These are phyloP conservation scores for Datnioides undecimradiatus DNA, from an alignment of 2,113 vertebrate genomes.

Conservation along the genomic window DNA sequence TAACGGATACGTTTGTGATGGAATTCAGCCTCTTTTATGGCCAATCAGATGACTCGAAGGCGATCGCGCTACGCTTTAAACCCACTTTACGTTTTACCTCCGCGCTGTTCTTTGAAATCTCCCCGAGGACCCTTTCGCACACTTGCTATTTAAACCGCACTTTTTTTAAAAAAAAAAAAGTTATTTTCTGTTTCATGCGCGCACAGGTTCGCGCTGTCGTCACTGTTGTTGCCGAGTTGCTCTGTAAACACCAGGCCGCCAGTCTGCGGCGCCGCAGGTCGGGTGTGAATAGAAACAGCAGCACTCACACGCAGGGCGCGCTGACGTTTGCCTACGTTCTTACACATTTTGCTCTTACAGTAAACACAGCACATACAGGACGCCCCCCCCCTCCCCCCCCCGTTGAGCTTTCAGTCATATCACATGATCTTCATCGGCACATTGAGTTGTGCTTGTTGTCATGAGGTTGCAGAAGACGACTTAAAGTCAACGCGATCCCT, in stretches of 20 bases:
- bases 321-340: neutral
- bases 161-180: too few relatives aligned
- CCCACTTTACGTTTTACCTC: neutral
- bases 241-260: neutral
- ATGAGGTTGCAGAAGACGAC: neutral
- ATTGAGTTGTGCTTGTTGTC: neutral
- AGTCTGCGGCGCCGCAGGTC: neutral
- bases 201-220: too few relatives aligned
- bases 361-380: too few relatives aligned
- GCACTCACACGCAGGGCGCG: neutral
- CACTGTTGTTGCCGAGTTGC: neutral
- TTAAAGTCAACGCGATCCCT: too few relatives aligned
- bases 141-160: neutral
- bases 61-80: too few relatives aligned
- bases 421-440: slow-evolving; percentile 8
- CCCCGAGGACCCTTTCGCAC: neutral
- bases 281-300: slow-evolving; percentile 20
- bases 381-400: too few relatives aligned
- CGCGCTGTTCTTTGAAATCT: neutral
- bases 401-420: slow-evolving; percentile 4
- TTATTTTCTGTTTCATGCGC: neutral
- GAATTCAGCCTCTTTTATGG: slow-evolving; percentile 11
- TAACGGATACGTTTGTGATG: slow-evolving; percentile 21
- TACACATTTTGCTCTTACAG: neutral
- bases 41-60: slow-evolving; percentile 51